phyloP scores from a whole-genome alignment of 2,888 invertebrate genomes.

The Galerucella pusilla region DNA sequence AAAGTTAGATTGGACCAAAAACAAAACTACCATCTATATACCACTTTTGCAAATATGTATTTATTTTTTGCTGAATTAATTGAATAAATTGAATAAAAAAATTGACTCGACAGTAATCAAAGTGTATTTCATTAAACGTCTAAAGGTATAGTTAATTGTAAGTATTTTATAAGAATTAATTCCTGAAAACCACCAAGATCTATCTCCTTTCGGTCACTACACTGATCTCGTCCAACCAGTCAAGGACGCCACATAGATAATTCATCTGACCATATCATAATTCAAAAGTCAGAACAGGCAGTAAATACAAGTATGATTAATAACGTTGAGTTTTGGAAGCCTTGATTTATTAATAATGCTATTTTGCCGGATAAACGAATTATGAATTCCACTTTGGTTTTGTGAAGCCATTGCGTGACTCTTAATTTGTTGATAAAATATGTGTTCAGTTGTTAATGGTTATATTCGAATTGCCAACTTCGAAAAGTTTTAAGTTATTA shows the following conservation, averaged over 20 bases:
- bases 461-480: background rate
- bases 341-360: conserved; percentile 60
- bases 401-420: conserved; percentile 26
- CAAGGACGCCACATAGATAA: conserved; percentile 53
- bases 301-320: conserved; percentile 61
- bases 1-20: too few relatives aligned
- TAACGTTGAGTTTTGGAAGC: conserved; percentile 60
- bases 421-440: conserved; percentile 26
- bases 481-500: background rate
- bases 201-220: background rate
- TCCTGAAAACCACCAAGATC: background rate
- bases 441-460: conserved; percentile 3
- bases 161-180: background rate
- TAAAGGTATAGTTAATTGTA: too few relatives aligned
- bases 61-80: too few relatives aligned
- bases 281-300: conserved; percentile 57
- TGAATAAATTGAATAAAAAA: too few relatives aligned
- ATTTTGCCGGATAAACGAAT: conserved; percentile 60
- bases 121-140: too few relatives aligned
- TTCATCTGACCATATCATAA: conserved; percentile 59
- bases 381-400: conserved; percentile 26
- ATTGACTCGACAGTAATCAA: too few relatives aligned
- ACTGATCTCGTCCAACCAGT: conserved; percentile 29
- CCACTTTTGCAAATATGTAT: too few relatives aligned
- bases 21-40: too few relatives aligned